Base-by-base conservation (phyloP, 1,140 invertebrate species). In the Marisa cornuarietis region DNA sequence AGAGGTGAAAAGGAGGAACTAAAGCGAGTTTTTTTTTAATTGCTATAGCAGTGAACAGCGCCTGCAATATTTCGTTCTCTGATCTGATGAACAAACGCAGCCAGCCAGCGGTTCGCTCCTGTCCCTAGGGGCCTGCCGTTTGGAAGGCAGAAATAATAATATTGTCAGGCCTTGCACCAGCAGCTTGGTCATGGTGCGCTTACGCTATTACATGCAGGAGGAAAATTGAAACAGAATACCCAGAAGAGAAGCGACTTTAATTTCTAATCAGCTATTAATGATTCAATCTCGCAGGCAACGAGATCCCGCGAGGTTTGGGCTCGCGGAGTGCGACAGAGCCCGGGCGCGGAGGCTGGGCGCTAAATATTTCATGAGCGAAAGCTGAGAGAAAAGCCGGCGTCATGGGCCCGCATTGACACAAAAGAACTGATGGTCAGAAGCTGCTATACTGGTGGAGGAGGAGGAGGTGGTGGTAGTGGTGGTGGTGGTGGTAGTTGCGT, bases 241-340 rank as follows among this genome's bases (percentile, higher is more conserved):
- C 58, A 71, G 68, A 78, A 80, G 79, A 76, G 77, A 79, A 74
- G 78, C 66, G 68, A 80, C 68, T 77, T 74, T 82, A 79, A 79
- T 80, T 71, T 78, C 68, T 82, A 79, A 72, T 79, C 73, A 75
- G 73, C 73, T 82, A 79, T 82, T 82, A 79, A 79, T 82, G 76
- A 76, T 80, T 76, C 73, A 79, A 62, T 75, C 76, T 63, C 61
- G 72, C 75, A 72, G 76, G 72, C 81, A 80, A 79, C 76, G 74
- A 54, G 61, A 74, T 82, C 78, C 81, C 66, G 78, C 79, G 81
- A 78, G 79, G 79, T 73, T 80, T 79, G 78, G 65, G 73, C 65
- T 65, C 49, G 69, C 69, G 81, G 78, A 79, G 63, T 22, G 62
- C 74, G 74, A 79, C 78, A 65, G 52, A 18, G 81, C 52, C 58